phyloP scores from a whole-genome alignment of 2,888 invertebrate species.

The Xiphydria camelus region DNA sequence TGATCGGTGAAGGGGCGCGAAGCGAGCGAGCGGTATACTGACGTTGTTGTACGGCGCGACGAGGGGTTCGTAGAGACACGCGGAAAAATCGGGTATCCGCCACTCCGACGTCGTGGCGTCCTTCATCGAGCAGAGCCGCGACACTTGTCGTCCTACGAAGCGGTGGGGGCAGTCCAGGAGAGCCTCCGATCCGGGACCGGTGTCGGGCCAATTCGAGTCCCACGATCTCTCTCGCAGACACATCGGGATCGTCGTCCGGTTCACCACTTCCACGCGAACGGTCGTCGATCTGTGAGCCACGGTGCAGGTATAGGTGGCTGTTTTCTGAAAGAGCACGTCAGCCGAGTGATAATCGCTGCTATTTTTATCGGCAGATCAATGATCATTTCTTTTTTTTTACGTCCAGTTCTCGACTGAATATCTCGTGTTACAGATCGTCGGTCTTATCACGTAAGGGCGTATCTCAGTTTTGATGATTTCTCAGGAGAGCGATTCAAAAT shows the following conservation, averaged over 20 bases:
- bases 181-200: constrained; percentile 75
- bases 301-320: constrained; percentile 76
- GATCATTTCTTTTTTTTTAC: not conserved
- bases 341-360: no score
- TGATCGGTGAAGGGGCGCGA: not conserved
- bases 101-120: constrained; percentile 71
- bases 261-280: constrained; percentile 69
- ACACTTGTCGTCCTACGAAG: constrained; percentile 44
- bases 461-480: no score
- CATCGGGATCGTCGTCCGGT: constrained; percentile 63
- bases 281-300: constrained; percentile 67
- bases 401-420: no score
- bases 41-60: constrained; percentile 68
- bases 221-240: constrained; percentile 65
- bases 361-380: not conserved
- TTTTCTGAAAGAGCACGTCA: constrained; percentile 72
- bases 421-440: not conserved
- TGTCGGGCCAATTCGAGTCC: constrained; percentile 67
- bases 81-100: constrained; percentile 76
- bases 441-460: no score
- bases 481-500: no score
- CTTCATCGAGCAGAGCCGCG: constrained; percentile 64
- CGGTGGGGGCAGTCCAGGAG: constrained; percentile 64
- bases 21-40: no score
- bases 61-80: constrained; percentile 70